Conservation (phyloP, 2,113 vertebrate genomes). For the Sisor rabdophorus region DNA sequence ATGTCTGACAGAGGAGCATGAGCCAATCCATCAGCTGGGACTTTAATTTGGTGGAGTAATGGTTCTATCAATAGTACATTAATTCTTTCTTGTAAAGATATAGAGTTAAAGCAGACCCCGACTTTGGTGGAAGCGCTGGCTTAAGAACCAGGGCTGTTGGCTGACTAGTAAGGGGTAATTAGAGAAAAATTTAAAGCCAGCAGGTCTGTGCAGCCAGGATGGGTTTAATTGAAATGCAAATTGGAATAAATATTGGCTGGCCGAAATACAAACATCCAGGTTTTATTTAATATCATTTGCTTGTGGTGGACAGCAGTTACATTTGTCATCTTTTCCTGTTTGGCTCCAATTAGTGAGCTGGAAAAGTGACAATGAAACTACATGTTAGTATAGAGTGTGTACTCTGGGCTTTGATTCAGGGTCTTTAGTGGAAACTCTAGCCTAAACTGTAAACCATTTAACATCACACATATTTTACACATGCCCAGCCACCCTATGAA, state of each 20-base stretch:
- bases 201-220: constrained; percentile 78
- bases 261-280: constrained; percentile 56
- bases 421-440: no score
- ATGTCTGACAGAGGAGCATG: constrained; percentile 90
- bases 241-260: constrained; percentile 75
- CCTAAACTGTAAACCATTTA: no score
- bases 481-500: no score
- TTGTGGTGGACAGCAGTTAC: constrained; percentile 47
- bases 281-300: constrained; percentile 59
- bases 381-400: not conserved
- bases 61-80: constrained; percentile 99
- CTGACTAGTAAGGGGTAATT: constrained; percentile 87
- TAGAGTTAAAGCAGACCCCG: constrained; percentile 90
- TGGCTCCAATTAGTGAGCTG: constrained; percentile 23
- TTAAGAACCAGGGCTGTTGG: constrained; percentile 80
- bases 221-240: constrained; percentile 93
- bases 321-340: constrained; percentile 40
- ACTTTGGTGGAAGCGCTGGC: constrained; percentile 76
- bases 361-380: not conserved
- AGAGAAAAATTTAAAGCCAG: constrained; percentile 92
- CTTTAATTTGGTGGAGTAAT: constrained; percentile 99
- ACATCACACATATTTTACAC: no score
- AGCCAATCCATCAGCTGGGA: constrained; percentile 97
- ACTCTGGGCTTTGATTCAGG: not conserved
- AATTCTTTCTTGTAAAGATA: constrained; percentile 98